Evolutionary conservation across 2,113 vertebrate species (phyloP).

Genomic region (Protobothrops mucrosquamatus): DNA sequence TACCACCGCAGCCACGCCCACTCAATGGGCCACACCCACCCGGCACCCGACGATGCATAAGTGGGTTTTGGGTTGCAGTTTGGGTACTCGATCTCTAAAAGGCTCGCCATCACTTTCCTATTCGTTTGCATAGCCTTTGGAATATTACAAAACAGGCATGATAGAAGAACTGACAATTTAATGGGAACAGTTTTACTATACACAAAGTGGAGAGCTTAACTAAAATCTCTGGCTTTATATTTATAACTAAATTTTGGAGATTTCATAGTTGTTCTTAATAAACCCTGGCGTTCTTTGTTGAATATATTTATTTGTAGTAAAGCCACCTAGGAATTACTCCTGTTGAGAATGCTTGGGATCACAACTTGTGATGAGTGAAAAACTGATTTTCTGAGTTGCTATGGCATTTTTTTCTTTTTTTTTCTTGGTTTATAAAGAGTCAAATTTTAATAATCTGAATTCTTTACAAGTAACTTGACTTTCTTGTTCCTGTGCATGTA

Average conservation of each 20-base stretch:
- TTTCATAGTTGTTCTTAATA: neutral
- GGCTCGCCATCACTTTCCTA: neutral
- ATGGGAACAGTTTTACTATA: neutral
- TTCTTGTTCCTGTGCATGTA: neutral
- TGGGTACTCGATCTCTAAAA: too few species aligned
- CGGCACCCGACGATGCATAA: too few species aligned
- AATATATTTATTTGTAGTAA: neutral
- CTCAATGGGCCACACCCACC: too few species aligned
- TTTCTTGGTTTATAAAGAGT: neutral
- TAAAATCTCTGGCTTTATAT: neutral
- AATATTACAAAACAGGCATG: neutral
- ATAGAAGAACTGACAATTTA: neutral
- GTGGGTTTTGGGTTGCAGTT: too few species aligned
- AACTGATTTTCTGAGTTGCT: neutral
- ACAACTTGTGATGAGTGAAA: neutral
- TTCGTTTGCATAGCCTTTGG: neutral
- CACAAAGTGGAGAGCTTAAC: neutral
- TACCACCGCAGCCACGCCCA: too few species aligned
- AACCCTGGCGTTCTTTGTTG: neutral
- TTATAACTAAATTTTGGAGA: neutral
- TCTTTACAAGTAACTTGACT: neutral
- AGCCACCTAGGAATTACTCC: neutral
- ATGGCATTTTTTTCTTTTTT: neutral
- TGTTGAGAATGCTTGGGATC: neutral
- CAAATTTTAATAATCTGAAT: neutral